phyloP scores from a whole-genome alignment of 1,140 invertebrate species.

The Notospermus geniculatus region DNA sequence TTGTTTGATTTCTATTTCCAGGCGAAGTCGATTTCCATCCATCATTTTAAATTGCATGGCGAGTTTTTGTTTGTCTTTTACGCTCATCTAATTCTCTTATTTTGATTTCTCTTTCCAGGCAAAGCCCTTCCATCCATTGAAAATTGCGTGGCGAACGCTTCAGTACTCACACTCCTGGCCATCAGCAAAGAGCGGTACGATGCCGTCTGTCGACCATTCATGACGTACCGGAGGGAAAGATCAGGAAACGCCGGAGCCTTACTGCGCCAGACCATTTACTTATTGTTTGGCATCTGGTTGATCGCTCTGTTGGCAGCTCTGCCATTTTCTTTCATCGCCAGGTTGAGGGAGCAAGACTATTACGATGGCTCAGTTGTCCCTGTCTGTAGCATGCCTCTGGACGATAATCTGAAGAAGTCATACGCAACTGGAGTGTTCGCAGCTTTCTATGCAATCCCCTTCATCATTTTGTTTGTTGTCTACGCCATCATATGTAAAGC shows the following conservation, averaged over 20 bases:
- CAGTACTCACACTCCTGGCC: constrained; percentile 34
- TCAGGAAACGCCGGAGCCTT: neutral
- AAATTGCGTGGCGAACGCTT: constrained; percentile 33
- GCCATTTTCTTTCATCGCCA: constrained; percentile 3
- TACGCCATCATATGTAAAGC: neutral
- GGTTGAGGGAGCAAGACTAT: neutral
- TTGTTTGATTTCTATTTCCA: too few species aligned
- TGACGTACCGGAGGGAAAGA: constrained; percentile 3
- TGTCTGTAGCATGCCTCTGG: neutral
- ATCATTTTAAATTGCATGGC: too few species aligned
- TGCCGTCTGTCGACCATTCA: constrained; percentile 36
- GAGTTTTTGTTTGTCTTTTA: too few species aligned
- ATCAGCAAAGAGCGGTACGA: constrained; percentile 40
- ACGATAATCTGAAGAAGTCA: neutral
- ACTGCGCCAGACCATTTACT: neutral
- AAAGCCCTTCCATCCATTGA: constrained; percentile 40
- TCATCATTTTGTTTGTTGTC: constrained; percentile 1
- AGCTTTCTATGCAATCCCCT: neutral
- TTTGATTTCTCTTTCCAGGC: constrained; percentile 27
- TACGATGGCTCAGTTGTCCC: neutral
- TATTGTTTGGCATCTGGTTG: neutral
- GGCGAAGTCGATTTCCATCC: too few species aligned
- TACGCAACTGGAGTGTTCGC: neutral
- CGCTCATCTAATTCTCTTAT: too few species aligned
- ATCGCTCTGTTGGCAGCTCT: neutral